These are phyloP conservation scores for Contarinia nasturtii DNA, from an alignment of 1,140 invertebrate species.

Conservation along the genomic window DNA sequence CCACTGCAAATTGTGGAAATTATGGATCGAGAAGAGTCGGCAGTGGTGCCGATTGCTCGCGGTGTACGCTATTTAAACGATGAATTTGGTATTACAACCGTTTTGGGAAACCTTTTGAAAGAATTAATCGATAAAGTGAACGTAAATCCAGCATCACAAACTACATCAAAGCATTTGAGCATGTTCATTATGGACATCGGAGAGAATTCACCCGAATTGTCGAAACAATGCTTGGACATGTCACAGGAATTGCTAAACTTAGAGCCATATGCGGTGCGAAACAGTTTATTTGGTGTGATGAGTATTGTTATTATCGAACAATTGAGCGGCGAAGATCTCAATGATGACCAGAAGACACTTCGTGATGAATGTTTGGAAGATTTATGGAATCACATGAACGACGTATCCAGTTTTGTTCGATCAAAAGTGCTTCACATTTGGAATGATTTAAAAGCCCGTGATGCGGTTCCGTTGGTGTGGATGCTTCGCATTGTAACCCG, in stretches of 20 bases:
- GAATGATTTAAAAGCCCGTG: slow-evolving; percentile 46
- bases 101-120: slow-evolving; percentile 17
- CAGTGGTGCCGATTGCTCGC: slow-evolving; percentile 13
- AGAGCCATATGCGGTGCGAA: slow-evolving; percentile 57
- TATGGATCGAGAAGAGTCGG: slow-evolving; percentile 14
- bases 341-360: slow-evolving; percentile 37
- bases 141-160: slow-evolving; percentile 12
- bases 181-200: slow-evolving; percentile 17
- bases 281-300: slow-evolving; percentile 59
- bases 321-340: slow-evolving; percentile 46
- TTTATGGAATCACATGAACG: slow-evolving; percentile 63
- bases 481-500: slow-evolving; percentile 41
- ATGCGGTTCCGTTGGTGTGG: slow-evolving; percentile 47
- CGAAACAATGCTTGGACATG: slow-evolving; percentile 18
- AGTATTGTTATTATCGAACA: slow-evolving; percentile 49
- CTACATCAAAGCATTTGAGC: slow-evolving; percentile 15
- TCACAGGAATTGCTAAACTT: slow-evolving; percentile 18
- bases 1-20: slow-evolving; percentile 35
- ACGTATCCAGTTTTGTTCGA: slow-evolving; percentile 64
- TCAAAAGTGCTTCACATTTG: slow-evolving; percentile 61
- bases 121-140: slow-evolving; percentile 14
- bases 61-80: slow-evolving; percentile 18
- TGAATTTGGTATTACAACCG: slow-evolving; percentile 14
- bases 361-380: slow-evolving; percentile 52
- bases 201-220: slow-evolving; percentile 12